These are phyloP conservation scores for Sebastiscus albofasciatus DNA, from an alignment of 2,797 vertebrate species.

Conservation along the genomic window DNA sequence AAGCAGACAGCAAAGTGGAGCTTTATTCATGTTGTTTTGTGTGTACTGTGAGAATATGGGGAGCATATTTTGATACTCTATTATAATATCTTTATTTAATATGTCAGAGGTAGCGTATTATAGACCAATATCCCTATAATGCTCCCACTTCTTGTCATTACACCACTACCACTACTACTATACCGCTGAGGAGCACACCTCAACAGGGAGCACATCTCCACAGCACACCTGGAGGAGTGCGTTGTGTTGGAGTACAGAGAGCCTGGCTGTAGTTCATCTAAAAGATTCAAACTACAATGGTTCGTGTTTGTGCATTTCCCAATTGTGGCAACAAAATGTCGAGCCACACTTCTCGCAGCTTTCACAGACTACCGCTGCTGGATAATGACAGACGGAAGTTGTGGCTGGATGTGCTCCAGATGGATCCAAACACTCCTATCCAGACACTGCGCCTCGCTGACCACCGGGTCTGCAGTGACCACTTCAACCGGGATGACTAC, in stretches of 20 bases:
- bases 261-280: not conserved
- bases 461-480: not conserved
- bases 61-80: not conserved
- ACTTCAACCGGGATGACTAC: not conserved
- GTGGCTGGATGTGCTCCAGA: not conserved
- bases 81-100: not conserved
- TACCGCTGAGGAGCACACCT: not conserved
- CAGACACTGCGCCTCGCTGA: not conserved
- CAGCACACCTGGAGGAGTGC: not conserved
- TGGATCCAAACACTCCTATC: not conserved
- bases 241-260: no score
- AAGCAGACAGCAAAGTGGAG: no score
- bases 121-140: not conserved
- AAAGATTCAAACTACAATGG: not conserved
- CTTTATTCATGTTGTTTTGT: no score
- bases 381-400: not conserved
- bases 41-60: not conserved
- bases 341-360: not conserved
- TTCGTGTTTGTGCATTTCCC: not conserved
- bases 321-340: not conserved
- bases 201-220: not conserved
- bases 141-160: not conserved
- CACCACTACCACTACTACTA: not conserved
- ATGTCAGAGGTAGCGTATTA: not conserved
- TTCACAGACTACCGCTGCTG: not conserved